phyloP scores from a whole-genome alignment of 2,797 vertebrate species.

The Leptatherina wallacei region DNA sequence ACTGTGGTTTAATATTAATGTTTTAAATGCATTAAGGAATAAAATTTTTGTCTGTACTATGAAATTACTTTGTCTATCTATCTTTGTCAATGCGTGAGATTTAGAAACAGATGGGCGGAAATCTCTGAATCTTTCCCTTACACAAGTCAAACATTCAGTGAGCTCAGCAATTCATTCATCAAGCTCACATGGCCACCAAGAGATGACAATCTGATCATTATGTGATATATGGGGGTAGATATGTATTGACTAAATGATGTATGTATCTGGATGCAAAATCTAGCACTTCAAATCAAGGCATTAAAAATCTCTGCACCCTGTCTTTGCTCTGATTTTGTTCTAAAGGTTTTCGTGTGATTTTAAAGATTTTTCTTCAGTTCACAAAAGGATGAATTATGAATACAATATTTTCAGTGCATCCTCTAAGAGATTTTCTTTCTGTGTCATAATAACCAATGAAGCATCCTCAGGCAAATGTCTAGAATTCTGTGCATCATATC shows the following conservation, averaged over 20 bases:
- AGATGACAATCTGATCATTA: too few species aligned
- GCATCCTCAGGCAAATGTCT: neutral
- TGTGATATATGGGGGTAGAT: neutral
- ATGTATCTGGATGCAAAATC: neutral
- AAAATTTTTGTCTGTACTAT: constrained; percentile 4
- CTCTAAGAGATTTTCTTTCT: too few species aligned
- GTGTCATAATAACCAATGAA: neutral
- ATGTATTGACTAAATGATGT: neutral
- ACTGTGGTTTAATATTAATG: neutral
- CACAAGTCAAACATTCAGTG: neutral
- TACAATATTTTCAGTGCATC: too few species aligned
- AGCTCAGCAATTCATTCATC: neutral
- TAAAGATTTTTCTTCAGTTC: neutral
- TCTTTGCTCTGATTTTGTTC: too few species aligned
- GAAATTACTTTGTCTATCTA: constrained; percentile 1
- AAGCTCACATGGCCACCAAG: neutral
- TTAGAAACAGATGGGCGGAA: neutral
- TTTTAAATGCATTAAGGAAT: neutral
- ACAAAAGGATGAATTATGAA: too few species aligned
- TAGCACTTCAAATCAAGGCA: neutral
- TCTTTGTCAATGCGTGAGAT: neutral
- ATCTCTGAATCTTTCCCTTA: neutral
- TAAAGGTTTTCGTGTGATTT: too few species aligned
- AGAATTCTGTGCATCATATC: neutral
- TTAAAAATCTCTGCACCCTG: neutral